phyloP scores from a whole-genome alignment of 2,888 invertebrate species.

The Pelosia muscerda region DNA sequence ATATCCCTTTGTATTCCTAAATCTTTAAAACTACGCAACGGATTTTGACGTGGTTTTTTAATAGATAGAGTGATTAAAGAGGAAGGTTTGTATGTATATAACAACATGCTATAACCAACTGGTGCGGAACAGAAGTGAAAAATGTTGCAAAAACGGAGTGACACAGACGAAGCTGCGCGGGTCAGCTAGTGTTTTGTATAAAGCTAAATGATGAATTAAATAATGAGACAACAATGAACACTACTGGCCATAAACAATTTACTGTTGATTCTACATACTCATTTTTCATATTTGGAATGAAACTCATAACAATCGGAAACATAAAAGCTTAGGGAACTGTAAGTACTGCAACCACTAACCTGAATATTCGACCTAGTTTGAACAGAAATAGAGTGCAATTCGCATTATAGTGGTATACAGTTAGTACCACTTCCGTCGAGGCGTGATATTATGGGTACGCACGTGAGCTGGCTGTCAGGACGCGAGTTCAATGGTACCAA shows the following conservation, averaged over 20 bases:
- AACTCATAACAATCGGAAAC: conserved; percentile 30
- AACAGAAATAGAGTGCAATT: conserved; percentile 63
- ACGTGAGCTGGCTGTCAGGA: conserved; percentile 65
- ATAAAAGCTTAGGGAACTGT: conserved; percentile 23
- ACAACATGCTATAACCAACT: too few species aligned
- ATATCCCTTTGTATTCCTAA: too few species aligned
- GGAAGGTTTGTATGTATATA: too few species aligned
- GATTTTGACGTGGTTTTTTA: too few species aligned
- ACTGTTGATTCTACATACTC: conserved; percentile 16
- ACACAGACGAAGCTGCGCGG: too few species aligned
- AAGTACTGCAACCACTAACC: conserved; percentile 52
- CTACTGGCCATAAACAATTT: background rate
- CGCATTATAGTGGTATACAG: conserved; percentile 68
- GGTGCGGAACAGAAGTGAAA: too few species aligned
- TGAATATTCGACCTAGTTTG: conserved; percentile 68
- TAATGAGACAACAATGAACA: conserved; percentile 2
- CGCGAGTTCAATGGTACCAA: conserved; percentile 54
- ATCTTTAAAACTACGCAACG: too few species aligned
- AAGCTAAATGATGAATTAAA: background rate
- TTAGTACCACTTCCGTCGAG: conserved; percentile 69
- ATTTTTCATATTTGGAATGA: conserved; percentile 26
- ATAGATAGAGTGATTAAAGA: too few species aligned
- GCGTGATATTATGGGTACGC: conserved; percentile 60
- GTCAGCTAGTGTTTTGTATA: too few species aligned
- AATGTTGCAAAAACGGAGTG: too few species aligned